Percentiles rank a stretch among this genome's conserved stretches.
These are phyloP conservation scores for Drosophila setifemur DNA, from an alignment of 1,140 invertebrate species.

Conservation along the genomic window DNA sequence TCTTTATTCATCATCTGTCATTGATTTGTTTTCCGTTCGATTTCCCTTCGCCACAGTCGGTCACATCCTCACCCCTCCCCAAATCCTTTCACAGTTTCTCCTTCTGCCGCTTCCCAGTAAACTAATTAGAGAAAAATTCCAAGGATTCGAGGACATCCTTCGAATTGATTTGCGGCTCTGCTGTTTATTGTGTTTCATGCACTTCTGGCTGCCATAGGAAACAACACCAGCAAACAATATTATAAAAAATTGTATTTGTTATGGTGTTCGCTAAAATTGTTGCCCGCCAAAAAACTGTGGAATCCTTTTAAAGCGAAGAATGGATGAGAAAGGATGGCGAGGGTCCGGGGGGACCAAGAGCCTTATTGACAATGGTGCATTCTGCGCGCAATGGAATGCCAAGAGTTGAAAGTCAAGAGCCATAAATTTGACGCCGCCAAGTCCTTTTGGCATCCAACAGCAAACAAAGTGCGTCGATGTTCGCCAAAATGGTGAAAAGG, in stretches of 20 bases:
- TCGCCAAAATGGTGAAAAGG: constrained; percentile 17
- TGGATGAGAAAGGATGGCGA: not conserved
- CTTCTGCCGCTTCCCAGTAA: not conserved
- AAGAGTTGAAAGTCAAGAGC: constrained; percentile 38
- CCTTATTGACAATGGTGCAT: constrained; percentile 36
- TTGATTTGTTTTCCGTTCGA: constrained; percentile 20
- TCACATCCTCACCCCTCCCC: not conserved
- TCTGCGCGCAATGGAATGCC: constrained; percentile 27
- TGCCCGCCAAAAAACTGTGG: constrained; percentile 5
- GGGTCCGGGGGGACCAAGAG: not conserved
- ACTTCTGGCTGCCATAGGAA: constrained; percentile 2
- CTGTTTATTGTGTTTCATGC: constrained; percentile 12
- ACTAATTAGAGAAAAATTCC: not conserved
- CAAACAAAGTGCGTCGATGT: constrained; percentile 48
- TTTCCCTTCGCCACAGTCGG: not conserved
- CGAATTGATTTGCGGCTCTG: constrained; percentile 15
- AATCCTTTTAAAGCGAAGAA: constrained; percentile 8
- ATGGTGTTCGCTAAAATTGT: constrained; percentile 9
- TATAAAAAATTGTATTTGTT: not conserved
- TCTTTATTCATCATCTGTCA: constrained; percentile 5
- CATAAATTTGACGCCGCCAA: constrained; percentile 53
- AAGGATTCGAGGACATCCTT: constrained; percentile 6
- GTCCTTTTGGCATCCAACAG: constrained; percentile 47
- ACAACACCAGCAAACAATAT: no score
- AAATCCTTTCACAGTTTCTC: not conserved